A percentile compares a stretch with the other conserved stretches of the same genome.
Evolutionary conservation across 2,888 invertebrate species (phyloP).

Genomic region (Hyalella azteca): DNA sequence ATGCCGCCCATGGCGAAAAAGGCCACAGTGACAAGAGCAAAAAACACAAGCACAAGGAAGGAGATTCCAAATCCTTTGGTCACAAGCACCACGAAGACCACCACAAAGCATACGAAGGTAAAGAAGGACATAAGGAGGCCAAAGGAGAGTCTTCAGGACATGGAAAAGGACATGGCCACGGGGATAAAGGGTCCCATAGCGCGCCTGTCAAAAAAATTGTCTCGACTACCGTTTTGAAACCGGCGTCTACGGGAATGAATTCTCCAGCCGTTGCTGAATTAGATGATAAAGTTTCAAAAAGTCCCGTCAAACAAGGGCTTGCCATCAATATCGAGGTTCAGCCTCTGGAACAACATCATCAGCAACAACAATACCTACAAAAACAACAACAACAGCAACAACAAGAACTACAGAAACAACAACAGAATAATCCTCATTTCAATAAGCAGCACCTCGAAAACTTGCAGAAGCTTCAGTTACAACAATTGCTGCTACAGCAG

Average conservation of each 20-base stretch:
- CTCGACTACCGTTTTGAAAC: background rate
- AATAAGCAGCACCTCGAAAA: background rate
- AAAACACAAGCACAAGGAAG: slow-evolving; percentile 4
- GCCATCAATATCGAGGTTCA: background rate
- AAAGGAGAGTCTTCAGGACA: slow-evolving; percentile 2
- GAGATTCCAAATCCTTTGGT: background rate
- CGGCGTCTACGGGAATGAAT: background rate
- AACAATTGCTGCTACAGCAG: slow-evolving; percentile 12
- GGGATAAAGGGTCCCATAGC: background rate
- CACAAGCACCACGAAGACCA: background rate
- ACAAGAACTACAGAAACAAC: background rate
- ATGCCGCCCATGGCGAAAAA: background rate
- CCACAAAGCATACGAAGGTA: background rate
- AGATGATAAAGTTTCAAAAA: background rate
- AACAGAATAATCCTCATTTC: background rate
- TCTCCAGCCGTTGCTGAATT: background rate
- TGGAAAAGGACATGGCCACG: background rate
- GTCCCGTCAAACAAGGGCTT: background rate
- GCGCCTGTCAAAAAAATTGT: background rate
- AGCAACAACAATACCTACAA: background rate
- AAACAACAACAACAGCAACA: background rate
- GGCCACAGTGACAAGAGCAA: slow-evolving; percentile 7
- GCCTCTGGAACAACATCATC: background rate
- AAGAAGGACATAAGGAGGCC: slow-evolving; percentile 8
- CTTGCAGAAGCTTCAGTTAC: background rate